Conservation (phyloP, 1,140 invertebrate species). For the Dysdera silvatica region DNA sequence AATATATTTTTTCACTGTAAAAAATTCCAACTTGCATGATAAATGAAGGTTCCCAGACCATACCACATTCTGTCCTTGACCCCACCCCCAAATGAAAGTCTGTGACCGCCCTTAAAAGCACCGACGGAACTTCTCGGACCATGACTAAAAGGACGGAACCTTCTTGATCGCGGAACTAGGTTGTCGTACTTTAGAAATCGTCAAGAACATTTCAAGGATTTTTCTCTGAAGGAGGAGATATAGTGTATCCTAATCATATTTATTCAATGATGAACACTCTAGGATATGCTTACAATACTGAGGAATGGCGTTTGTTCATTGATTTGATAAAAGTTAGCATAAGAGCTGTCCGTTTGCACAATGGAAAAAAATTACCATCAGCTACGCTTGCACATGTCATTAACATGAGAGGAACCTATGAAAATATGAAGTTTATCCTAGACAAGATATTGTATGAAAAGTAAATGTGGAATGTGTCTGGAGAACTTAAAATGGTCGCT, state of each 20-base stretch:
- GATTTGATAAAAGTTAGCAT: conserved; percentile 25
- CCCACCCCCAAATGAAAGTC: no score
- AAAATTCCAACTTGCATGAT: no score
- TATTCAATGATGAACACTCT: background rate
- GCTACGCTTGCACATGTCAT: background rate
- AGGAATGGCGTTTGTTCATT: conserved; percentile 28
- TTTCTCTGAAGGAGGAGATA: background rate
- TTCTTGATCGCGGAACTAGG: background rate
- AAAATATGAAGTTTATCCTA: no score
- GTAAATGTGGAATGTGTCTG: no score
- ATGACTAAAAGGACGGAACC: background rate
- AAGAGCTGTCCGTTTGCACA: conserved; percentile 28
- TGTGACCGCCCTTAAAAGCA: no score
- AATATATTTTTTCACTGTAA: no score
- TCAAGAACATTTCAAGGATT: background rate
- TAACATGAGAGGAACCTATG: conserved; percentile 13
- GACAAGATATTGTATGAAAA: no score
- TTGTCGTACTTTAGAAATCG: background rate
- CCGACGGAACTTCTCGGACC: background rate
- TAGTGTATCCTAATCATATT: background rate
- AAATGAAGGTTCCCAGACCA: no score
- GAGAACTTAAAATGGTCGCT: no score
- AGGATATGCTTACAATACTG: background rate
- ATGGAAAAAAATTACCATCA: conserved; percentile 23
- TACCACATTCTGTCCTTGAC: no score